Evolutionary conservation across 2,888 invertebrate genomes (phyloP).

Genomic region (Archips crataeganus): DNA sequence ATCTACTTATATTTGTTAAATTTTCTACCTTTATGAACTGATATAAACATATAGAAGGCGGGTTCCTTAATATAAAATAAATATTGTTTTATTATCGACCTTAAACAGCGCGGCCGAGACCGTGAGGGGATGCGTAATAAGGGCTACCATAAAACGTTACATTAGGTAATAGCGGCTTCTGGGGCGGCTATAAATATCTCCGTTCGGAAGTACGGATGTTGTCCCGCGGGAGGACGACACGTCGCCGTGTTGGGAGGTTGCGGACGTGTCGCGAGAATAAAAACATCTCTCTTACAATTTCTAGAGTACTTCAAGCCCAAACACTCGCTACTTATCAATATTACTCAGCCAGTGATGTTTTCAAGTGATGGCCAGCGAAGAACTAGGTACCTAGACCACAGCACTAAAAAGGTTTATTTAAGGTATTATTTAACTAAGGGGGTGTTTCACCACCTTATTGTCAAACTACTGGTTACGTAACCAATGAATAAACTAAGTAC

Average conservation of each 20-base stretch:
- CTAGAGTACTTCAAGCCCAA: constrained; percentile 57
- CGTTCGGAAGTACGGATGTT: constrained; percentile 83
- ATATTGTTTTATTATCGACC: constrained; percentile 1
- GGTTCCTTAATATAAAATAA: constrained; percentile 1
- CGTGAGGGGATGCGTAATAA: constrained; percentile 80
- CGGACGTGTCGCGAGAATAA: constrained; percentile 83
- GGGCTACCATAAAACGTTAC: constrained; percentile 85
- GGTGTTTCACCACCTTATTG: too few relatives aligned
- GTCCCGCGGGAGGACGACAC: constrained; percentile 83
- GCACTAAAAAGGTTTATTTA: too few relatives aligned
- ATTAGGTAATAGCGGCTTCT: constrained; percentile 85
- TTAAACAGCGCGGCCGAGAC: constrained; percentile 64
- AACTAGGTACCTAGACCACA: neutral
- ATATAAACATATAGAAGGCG: neutral
- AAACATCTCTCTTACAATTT: constrained; percentile 75
- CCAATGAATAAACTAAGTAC: too few relatives aligned
- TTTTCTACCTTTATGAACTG: neutral
- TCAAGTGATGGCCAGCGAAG: neutral
- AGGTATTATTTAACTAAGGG: too few relatives aligned
- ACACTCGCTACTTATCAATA: constrained; percentile 64
- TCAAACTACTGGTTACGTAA: too few relatives aligned
- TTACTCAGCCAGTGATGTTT: constrained; percentile 57
- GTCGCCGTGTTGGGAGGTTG: constrained; percentile 70
- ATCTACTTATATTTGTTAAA: too few relatives aligned
- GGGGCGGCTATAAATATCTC: constrained; percentile 85